These are phyloP conservation scores for Danio albolineatus DNA, from an alignment of 2,797 vertebrate species.

Conservation along the genomic window DNA sequence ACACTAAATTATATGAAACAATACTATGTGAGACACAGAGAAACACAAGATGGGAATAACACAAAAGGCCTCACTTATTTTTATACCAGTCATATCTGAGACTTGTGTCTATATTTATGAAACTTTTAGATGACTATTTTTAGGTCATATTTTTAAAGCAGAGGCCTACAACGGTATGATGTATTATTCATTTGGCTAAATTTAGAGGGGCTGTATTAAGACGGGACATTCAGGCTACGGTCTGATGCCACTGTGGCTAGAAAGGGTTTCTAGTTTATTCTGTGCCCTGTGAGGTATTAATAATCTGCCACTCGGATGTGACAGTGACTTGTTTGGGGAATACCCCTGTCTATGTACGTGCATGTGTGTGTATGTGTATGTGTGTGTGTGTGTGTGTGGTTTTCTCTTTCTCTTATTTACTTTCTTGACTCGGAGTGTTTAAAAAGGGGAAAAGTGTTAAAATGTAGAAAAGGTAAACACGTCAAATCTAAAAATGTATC, in stretches of 20 bases:
- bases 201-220: slow-evolving; percentile 53
- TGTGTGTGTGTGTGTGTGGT: neutral
- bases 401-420: too few species aligned
- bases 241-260: slow-evolving; percentile 27
- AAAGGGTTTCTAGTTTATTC: slow-evolving; percentile 31
- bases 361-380: neutral
- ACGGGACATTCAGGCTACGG: slow-evolving; percentile 15
- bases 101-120: slow-evolving; percentile 52
- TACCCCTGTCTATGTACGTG: neutral
- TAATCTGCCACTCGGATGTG: slow-evolving; percentile 19
- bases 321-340: slow-evolving; percentile 18
- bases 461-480: too few species aligned
- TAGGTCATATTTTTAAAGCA: slow-evolving; percentile 53
- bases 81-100: slow-evolving; percentile 21
- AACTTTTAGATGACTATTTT: slow-evolving; percentile 58
- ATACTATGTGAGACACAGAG: slow-evolving; percentile 2
- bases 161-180: slow-evolving; percentile 38
- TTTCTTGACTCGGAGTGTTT: too few species aligned
- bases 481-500: too few species aligned
- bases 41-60: slow-evolving; percentile 17
- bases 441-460: too few species aligned
- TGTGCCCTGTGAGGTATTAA: slow-evolving; percentile 33
- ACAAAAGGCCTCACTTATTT: slow-evolving; percentile 28
- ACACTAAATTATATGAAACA: slow-evolving; percentile 28
- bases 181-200: slow-evolving; percentile 55